phyloP scores from a whole-genome alignment of 1,140 invertebrate species.

The Papilio dardanus region DNA sequence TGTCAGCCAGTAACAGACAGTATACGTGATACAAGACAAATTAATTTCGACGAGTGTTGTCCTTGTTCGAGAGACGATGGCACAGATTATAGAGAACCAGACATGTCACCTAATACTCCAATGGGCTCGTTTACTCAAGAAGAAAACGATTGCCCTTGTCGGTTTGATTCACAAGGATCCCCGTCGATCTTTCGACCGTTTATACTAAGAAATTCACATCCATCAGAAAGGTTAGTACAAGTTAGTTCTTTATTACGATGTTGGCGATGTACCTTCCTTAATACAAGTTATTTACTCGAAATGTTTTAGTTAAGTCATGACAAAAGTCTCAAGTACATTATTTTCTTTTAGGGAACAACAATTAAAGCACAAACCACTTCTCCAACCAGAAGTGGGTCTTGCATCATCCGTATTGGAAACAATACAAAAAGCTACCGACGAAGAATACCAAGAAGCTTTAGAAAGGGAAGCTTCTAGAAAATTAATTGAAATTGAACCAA shows the following conservation, averaged over 20 bases:
- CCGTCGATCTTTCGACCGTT: slow-evolving; percentile 59
- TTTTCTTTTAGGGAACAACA: slow-evolving; percentile 52
- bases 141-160: slow-evolving; percentile 55
- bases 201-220: slow-evolving; percentile 44
- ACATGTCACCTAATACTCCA: neutral
- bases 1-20: slow-evolving; percentile 46
- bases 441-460: slow-evolving; percentile 72
- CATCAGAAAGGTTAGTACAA: slow-evolving; percentile 50
- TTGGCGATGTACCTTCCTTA: too few species aligned
- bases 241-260: neutral
- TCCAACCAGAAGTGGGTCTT: slow-evolving; percentile 71
- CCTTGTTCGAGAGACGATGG: slow-evolving; percentile 49
- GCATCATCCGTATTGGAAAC: slow-evolving; percentile 74
- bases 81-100: slow-evolving; percentile 6
- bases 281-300: too few species aligned
- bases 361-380: slow-evolving; percentile 47
- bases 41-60: slow-evolving; percentile 56
- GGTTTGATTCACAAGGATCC: slow-evolving; percentile 55
- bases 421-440: slow-evolving; percentile 66
- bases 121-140: neutral
- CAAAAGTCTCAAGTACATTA: too few species aligned
- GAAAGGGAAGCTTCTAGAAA: slow-evolving; percentile 66
- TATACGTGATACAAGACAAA: slow-evolving; percentile 42
- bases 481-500: slow-evolving; percentile 44
- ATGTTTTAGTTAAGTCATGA: too few species aligned